Conservation (phyloP, 1,140 invertebrate genomes). For the Callitettix versicolor region DNA sequence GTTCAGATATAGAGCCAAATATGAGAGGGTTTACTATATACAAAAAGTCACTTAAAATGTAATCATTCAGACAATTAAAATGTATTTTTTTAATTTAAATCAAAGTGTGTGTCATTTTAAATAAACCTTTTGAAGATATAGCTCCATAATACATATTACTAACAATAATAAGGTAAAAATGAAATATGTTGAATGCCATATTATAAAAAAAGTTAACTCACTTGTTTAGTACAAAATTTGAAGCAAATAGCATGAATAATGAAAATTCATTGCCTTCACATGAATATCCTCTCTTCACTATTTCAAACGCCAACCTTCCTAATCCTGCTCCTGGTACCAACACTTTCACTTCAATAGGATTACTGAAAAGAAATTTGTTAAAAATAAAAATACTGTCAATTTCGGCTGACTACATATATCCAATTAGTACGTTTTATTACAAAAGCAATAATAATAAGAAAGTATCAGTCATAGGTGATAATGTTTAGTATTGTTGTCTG, state of each 20-base stretch:
- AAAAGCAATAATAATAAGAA: neutral
- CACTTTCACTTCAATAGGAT: slow-evolving; percentile 51
- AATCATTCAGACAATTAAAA: too few relatives aligned
- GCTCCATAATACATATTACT: too few relatives aligned
- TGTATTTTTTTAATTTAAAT: too few relatives aligned
- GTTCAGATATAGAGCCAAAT: too few relatives aligned
- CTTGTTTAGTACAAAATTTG: slow-evolving; percentile 90
- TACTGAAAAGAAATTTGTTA: slow-evolving; percentile 30
- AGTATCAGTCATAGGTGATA: neutral
- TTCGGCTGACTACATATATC: neutral
- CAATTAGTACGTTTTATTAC: neutral
- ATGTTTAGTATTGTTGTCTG: neutral
- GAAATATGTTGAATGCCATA: too few relatives aligned
- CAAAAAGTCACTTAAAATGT: too few relatives aligned
- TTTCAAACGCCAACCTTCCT: slow-evolving; percentile 85
- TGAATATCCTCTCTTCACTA: slow-evolving; percentile 75
- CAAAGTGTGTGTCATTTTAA: too few relatives aligned
- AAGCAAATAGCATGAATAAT: slow-evolving; percentile 93
- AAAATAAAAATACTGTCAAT: slow-evolving; percentile 14
- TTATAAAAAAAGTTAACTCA: too few relatives aligned
- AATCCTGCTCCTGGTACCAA: slow-evolving; percentile 91
- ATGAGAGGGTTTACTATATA: too few relatives aligned
- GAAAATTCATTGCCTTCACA: slow-evolving; percentile 98
- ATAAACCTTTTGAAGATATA: too few relatives aligned
- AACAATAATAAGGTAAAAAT: too few relatives aligned